A percentile compares a stretch with the other conserved stretches of the same genome.
These are phyloP conservation scores for Bombus pyrosoma DNA, from an alignment of 1,140 invertebrate species.

Conservation along the genomic window DNA sequence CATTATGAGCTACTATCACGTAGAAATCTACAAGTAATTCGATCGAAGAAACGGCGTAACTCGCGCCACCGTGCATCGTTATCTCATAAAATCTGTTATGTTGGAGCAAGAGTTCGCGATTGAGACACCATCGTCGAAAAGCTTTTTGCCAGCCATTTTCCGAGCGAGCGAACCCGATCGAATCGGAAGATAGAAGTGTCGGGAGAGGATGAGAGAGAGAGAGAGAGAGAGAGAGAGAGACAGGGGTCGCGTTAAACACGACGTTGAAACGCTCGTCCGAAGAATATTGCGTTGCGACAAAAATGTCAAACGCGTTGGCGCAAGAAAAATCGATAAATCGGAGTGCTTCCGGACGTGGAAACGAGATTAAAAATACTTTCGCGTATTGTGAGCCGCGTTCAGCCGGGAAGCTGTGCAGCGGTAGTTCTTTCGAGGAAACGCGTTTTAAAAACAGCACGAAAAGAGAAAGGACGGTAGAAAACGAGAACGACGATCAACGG, in stretches of 20 bases:
- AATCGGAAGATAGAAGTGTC: neutral
- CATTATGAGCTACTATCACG: neutral
- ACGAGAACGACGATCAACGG: neutral
- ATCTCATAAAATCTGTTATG: slow-evolving; percentile 33
- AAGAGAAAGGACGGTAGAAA: neutral
- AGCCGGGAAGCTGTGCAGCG: no score
- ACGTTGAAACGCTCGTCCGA: slow-evolving; percentile 7
- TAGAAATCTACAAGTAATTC: slow-evolving; percentile 16
- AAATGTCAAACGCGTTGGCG: neutral
- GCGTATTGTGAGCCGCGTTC: neutral
- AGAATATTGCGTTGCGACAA: slow-evolving; percentile 35
- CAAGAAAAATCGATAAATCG: slow-evolving; percentile 27
- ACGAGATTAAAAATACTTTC: slow-evolving; percentile 49
- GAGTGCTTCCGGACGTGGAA: slow-evolving; percentile 16
- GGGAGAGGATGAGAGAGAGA: neutral
- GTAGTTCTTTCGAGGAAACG: neutral
- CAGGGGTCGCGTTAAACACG: slow-evolving; percentile 15
- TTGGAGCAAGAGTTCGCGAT: slow-evolving; percentile 11
- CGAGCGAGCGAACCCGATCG: slow-evolving; percentile 26
- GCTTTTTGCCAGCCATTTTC: slow-evolving; percentile 29
- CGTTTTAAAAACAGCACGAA: neutral
- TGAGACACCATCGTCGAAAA: slow-evolving; percentile 30
- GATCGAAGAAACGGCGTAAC: slow-evolving; percentile 34
- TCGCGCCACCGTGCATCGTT: slow-evolving; percentile 31
- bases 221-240: neutral